A percentile compares a stretch with the other conserved stretches of the same genome.
Evolutionary conservation across 2,797 vertebrate species (phyloP).

Genomic region (Danio kyathit): DNA sequence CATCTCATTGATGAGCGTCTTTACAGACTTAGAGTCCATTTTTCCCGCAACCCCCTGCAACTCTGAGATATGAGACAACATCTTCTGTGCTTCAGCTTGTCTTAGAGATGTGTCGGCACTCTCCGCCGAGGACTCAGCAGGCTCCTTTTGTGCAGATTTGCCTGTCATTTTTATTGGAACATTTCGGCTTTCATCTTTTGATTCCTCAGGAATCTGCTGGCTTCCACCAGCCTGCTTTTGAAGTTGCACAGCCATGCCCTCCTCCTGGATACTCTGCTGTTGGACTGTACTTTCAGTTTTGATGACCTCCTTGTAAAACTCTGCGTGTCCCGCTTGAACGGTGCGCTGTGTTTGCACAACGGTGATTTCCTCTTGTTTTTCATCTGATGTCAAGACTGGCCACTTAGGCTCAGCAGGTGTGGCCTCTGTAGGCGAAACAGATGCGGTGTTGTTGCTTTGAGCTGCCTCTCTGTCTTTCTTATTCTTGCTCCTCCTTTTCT

Average conservation of each 20-base stretch:
- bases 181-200: slow-evolving; percentile 61
- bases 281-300: slow-evolving; percentile 66
- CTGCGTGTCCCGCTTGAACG: slow-evolving; percentile 62
- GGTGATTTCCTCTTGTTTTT: slow-evolving; percentile 65
- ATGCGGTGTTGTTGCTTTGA: slow-evolving; percentile 64
- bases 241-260: slow-evolving; percentile 62
- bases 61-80: slow-evolving; percentile 80
- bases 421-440: slow-evolving; percentile 53
- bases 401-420: slow-evolving; percentile 61
- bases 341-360: slow-evolving; percentile 65
- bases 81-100: slow-evolving; percentile 77
- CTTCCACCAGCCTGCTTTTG: slow-evolving; percentile 69
- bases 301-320: slow-evolving; percentile 68
- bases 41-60: slow-evolving; percentile 77
- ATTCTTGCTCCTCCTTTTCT: slow-evolving; percentile 78
- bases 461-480: slow-evolving; percentile 76
- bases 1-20: slow-evolving; percentile 75
- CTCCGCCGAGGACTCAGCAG: slow-evolving; percentile 68
- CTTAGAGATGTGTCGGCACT: slow-evolving; percentile 76
- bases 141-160: slow-evolving; percentile 71
- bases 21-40: slow-evolving; percentile 75
- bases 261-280: slow-evolving; percentile 65
- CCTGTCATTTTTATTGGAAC: slow-evolving; percentile 71
- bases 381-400: slow-evolving; percentile 48
- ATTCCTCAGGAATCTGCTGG: slow-evolving; percentile 70